phyloP scores from a whole-genome alignment of 1,140 invertebrate species.

The Plodia interpunctella region DNA sequence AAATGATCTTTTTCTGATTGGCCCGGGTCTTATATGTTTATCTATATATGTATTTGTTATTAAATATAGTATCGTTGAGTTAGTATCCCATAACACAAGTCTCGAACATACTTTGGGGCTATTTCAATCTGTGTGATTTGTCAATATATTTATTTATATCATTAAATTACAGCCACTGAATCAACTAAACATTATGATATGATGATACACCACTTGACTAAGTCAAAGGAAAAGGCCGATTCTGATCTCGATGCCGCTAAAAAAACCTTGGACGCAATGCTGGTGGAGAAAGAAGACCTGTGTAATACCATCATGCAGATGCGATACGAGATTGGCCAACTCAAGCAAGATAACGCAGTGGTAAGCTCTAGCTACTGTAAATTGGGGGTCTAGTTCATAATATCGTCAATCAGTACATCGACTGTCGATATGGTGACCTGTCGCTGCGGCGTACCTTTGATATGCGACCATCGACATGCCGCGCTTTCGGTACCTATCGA shows the following conservation, averaged over 20 bases:
- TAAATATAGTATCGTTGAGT: no score
- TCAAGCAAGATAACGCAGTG: slow-evolving; percentile 32
- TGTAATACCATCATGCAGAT: slow-evolving; percentile 20
- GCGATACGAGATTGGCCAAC: slow-evolving; percentile 24
- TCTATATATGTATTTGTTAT: background rate
- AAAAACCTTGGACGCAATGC: slow-evolving; percentile 14
- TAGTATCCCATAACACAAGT: no score
- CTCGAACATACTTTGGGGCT: background rate
- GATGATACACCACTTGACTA: slow-evolving; percentile 28
- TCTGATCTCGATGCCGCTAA: slow-evolving; percentile 22
- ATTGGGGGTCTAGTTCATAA: no score
- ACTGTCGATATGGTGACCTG: no score
- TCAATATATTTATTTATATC: background rate
- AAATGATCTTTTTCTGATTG: no score
- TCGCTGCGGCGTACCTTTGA: no score
- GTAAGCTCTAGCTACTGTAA: no score
- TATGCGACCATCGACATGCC: no score
- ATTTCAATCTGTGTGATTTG: background rate
- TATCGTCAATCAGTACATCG: no score
- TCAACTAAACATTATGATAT: slow-evolving; percentile 33
- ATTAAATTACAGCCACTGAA: slow-evolving; percentile 27
- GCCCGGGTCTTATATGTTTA: background rate
- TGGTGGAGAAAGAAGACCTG: slow-evolving; percentile 24
- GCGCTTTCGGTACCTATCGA: no score
- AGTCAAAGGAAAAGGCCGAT: slow-evolving; percentile 31